Evolutionary conservation across 1,140 invertebrate genomes (phyloP), one percentile per base, ranked within the genome.

Genomic region (Cepaea nemoralis): DNA sequence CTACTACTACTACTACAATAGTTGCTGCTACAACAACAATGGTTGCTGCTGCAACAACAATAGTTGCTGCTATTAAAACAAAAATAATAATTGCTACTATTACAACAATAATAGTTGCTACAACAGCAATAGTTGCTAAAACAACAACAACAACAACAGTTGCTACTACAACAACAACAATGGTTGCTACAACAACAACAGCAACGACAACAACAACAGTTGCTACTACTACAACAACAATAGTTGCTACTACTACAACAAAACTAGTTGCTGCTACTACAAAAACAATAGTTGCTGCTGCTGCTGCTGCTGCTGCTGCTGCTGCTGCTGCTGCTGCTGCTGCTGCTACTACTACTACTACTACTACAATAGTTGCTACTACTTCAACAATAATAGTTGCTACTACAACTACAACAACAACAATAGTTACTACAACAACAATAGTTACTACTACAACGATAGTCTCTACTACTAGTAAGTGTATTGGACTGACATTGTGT

Each of bases 311-410:
- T 67, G 27, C 63, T 12, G 27, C 63, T 67, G 27, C 63, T 67
- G 27, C 63, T 67, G 27, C 63, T 67, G 27, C 8, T 67, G 27
- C 63, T 12, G 27, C 63, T 12, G 27, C 63, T 67, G 27, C 63
- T 67, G 27, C 24, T 67, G 27, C 63, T 67, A 67, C 63, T 67
- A 67, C 63, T 67, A 67, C 63, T 67, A 67, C 63, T 67, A 67
- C 63, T 67, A 67, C 8, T 67, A 67, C 63, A 27, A 67, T n/a
- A 27, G 27, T n/a, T 12, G 27, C 63, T 12, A 67, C 63, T 12
- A 67, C 33, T 12, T 12, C 33, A 48, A 48, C 45, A n/a, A n/a
- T n/a, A n/a, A n/a, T n/a, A n/a, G n/a, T n/a, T n/a, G n/a, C n/a
- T n/a, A n/a, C n/a, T n/a, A n/a, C n/a, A n/a, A n/a, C n/a, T n/a